phyloP scores from a whole-genome alignment of 2,113 vertebrate species.

The Apaloderma vittatum region DNA sequence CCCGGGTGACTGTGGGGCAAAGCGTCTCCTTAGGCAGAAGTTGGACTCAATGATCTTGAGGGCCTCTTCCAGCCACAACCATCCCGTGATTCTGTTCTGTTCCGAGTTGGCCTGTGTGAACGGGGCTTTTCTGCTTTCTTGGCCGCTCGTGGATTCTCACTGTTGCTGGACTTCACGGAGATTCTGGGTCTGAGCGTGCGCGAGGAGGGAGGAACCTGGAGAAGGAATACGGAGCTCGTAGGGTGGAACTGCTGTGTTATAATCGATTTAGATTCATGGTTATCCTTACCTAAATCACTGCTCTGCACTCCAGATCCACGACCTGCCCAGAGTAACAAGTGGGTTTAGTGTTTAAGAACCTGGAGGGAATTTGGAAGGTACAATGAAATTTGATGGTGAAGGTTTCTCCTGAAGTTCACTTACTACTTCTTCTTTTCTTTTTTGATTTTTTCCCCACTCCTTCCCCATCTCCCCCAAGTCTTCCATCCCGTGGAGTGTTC shows the following conservation, averaged over 20 bases:
- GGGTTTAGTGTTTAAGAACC: background rate
- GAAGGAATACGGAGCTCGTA: background rate
- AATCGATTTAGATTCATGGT: accelerated
- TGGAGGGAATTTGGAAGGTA: background rate
- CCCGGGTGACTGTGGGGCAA: background rate
- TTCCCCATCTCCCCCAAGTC: conserved; percentile 69
- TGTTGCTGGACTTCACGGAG: background rate
- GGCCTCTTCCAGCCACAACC: too few species aligned
- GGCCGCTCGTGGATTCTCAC: accelerated
- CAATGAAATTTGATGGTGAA: accelerated
- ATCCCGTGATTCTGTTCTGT: too few species aligned
- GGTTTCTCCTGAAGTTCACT: background rate
- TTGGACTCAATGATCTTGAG: too few species aligned
- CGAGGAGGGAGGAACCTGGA: background rate
- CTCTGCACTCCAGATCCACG: background rate
- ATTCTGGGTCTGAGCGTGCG: background rate
- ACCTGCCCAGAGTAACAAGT: background rate
- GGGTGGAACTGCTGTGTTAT: background rate
- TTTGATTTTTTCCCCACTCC: too few species aligned
- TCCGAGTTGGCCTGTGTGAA: background rate
- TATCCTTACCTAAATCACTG: background rate
- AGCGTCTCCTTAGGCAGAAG: background rate
- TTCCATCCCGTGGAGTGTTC: conserved; percentile 99
- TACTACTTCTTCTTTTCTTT: too few species aligned
- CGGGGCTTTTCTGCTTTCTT: background rate